phyloP scores from a whole-genome alignment of 2,113 vertebrate genomes.

The Myotis brandtii region DNA sequence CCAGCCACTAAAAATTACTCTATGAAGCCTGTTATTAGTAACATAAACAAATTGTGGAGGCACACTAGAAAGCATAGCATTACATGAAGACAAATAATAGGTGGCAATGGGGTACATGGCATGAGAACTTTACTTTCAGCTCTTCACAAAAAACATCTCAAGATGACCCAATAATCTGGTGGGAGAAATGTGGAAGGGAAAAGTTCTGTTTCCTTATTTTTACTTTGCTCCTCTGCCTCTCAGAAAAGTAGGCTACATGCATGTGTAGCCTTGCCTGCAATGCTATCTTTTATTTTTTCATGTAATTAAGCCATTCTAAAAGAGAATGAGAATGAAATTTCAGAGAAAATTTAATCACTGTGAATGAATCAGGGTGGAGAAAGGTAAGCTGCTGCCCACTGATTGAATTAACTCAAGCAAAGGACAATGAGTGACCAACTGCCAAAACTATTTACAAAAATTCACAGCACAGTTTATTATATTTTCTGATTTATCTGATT shows the following conservation, averaged over 20 bases:
- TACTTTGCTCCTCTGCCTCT: slow-evolving; percentile 16
- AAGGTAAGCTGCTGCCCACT: background rate
- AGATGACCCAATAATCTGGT: background rate
- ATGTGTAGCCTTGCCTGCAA: background rate
- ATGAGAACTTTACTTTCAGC: background rate
- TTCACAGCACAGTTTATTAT: background rate
- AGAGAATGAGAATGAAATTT: background rate
- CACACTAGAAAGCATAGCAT: background rate
- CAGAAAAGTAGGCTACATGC: slow-evolving; percentile 28
- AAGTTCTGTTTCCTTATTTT: background rate
- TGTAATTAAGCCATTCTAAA: slow-evolving; percentile 48
- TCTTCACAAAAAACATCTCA: background rate
- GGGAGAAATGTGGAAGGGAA: background rate
- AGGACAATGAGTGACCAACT: background rate
- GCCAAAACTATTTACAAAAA: background rate
- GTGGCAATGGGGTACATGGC: background rate
- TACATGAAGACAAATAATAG: slow-evolving; percentile 6
- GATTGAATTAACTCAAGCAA: slow-evolving; percentile 25
- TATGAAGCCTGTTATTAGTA: slow-evolving; percentile 10
- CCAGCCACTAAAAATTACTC: background rate
- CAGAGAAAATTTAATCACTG: slow-evolving; percentile 32
- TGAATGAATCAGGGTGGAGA: slow-evolving; percentile 25
- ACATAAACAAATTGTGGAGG: slow-evolving; percentile 9
- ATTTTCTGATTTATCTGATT: slow-evolving; percentile 29
- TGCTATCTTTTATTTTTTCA: background rate